Evolutionary conservation across 1,140 invertebrate genomes (phyloP).

Genomic region (Leguminivora glycinivorella): DNA sequence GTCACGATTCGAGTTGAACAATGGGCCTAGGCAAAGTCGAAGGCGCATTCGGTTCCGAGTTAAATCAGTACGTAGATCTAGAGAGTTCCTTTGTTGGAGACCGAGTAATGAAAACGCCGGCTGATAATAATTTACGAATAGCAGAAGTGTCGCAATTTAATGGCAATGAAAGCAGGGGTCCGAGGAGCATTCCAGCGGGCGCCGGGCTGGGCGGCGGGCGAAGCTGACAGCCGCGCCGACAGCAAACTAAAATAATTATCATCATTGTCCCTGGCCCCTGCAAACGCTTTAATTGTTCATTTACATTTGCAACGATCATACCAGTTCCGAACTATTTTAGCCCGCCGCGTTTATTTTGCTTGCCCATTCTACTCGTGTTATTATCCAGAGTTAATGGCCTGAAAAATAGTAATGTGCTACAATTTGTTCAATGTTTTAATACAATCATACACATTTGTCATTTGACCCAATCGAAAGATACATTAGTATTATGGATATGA

Average conservation of each 20-base stretch:
- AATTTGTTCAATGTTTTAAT: constrained; percentile 61
- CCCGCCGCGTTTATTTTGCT: constrained; percentile 68
- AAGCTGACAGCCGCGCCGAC: constrained; percentile 66
- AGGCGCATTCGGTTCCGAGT: constrained; percentile 67
- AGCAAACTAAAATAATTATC: constrained; percentile 79
- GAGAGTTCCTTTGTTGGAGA: constrained; percentile 73
- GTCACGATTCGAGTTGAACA: constrained; percentile 70
- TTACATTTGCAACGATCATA: constrained; percentile 78
- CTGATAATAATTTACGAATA: constrained; percentile 79
- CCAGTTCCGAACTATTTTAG: constrained; percentile 76
- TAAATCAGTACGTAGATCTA: constrained; percentile 71
- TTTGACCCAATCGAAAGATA: not conserved
- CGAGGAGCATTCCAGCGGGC: constrained; percentile 70
- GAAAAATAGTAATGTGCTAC: constrained; percentile 74
- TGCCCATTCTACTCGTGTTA: constrained; percentile 62
- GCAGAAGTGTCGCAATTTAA: constrained; percentile 77
- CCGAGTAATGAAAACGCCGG: constrained; percentile 76
- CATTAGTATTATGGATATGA: not conserved
- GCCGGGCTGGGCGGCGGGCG: constrained; percentile 39
- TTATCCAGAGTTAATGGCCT: constrained; percentile 73
- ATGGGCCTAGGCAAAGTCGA: constrained; percentile 49
- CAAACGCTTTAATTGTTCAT: constrained; percentile 78
- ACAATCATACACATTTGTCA: constrained; percentile 22
- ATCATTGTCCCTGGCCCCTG: constrained; percentile 75
- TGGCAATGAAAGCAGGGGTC: constrained; percentile 69